phyloP scores from a whole-genome alignment of 1,140 invertebrate species.

The Caenorhabditis inopinata region DNA sequence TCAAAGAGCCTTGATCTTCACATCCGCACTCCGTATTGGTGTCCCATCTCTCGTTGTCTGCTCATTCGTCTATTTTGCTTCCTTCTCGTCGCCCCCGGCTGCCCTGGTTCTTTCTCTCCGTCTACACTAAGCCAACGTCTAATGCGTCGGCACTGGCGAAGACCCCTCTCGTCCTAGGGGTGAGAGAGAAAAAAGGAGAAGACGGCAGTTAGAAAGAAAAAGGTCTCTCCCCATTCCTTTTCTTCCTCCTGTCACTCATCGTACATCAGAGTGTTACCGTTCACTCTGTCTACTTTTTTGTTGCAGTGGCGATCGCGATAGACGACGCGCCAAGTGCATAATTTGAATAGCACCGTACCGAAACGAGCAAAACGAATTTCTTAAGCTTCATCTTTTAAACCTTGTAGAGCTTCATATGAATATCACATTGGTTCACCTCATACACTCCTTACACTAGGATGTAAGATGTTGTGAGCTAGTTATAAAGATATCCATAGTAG shows the following conservation, averaged over 20 bases:
- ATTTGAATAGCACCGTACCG: neutral
- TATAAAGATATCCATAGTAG: too few species aligned
- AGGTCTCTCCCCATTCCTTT: neutral
- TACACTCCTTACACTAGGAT: too few species aligned
- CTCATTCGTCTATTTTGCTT: neutral
- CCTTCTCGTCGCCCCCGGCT: neutral
- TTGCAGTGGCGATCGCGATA: neutral
- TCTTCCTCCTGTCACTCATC: neutral
- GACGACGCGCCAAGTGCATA: neutral
- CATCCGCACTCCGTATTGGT: neutral
- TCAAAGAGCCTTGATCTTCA: neutral
- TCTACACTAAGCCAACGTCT: neutral
- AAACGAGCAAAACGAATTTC: neutral
- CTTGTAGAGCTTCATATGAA: too few species aligned
- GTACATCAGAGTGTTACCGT: neutral
- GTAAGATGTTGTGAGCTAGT: too few species aligned
- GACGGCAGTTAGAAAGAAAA: neutral
- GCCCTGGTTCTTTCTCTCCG: constrained; percentile 11
- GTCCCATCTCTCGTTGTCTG: neutral
- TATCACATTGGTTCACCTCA: too few species aligned
- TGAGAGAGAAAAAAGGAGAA: neutral
- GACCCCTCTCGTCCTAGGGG: neutral
- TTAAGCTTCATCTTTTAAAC: too few species aligned
- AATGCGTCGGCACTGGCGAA: neutral
- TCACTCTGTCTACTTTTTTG: constrained; percentile 18